Evolutionary conservation across 2,113 vertebrate genomes (phyloP).

Genomic region (Nycticorax nycticorax): DNA sequence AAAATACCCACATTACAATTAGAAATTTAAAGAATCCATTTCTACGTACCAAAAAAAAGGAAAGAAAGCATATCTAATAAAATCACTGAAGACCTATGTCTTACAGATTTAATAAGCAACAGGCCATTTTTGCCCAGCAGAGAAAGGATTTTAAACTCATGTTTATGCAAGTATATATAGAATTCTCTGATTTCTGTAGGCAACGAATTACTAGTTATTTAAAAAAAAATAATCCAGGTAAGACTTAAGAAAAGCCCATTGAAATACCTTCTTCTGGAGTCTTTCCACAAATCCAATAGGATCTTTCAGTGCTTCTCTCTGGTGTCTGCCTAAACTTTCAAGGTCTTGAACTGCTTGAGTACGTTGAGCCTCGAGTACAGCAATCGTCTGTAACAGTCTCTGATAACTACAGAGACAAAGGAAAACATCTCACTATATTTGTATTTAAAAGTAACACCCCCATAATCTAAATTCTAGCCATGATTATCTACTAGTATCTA

Average conservation of each 20-base stretch:
- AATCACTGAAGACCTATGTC: not conserved
- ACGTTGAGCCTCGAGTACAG: slow-evolving; percentile 95
- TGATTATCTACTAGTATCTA: slow-evolving; percentile 45
- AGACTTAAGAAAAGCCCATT: slow-evolving; percentile 50
- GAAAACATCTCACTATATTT: slow-evolving; percentile 70
- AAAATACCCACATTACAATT: not conserved
- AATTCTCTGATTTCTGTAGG: not conserved
- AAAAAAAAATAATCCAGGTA: not conserved
- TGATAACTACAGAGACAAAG: slow-evolving; percentile 90
- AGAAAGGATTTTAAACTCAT: not conserved
- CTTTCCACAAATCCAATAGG: slow-evolving; percentile 96
- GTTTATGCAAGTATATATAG: not conserved
- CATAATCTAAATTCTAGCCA: slow-evolving; percentile 49
- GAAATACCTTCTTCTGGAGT: slow-evolving; percentile 93
- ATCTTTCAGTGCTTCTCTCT: slow-evolving; percentile 89
- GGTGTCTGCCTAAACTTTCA: slow-evolving; percentile 89
- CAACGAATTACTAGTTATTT: not conserved
- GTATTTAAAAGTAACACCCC: slow-evolving; percentile 12
- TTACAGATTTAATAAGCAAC: not conserved
- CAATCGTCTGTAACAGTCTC: slow-evolving; percentile 98
- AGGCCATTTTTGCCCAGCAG: not conserved
- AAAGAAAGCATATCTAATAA: not conserved
- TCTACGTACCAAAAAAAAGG: not conserved
- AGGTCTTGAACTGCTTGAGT: slow-evolving; percentile 96
- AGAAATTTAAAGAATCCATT: not conserved